Conservation (phyloP, 2,113 vertebrate genomes). For the Myrmophylax atrothorax region DNA sequence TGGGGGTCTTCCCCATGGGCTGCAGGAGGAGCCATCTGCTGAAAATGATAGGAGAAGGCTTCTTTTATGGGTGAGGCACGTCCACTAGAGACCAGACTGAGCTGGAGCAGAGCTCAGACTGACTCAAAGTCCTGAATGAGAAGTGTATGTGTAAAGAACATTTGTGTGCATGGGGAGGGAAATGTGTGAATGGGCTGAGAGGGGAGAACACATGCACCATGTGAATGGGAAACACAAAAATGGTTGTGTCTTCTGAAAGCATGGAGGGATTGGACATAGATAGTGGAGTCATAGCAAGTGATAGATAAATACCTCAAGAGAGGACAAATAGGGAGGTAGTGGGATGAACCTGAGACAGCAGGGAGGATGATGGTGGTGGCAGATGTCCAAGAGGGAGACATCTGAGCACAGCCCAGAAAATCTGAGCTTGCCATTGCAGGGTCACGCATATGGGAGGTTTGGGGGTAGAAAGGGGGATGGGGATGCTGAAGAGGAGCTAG, state of each 20-base stretch:
- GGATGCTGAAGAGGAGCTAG: not conserved
- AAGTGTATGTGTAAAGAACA: not conserved
- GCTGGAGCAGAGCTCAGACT: not conserved
- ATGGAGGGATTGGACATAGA: not conserved
- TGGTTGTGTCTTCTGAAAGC: not conserved
- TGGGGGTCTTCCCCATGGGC: not conserved
- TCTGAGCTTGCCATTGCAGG: not conserved
- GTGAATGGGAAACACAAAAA: not conserved
- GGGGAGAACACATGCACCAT: not conserved
- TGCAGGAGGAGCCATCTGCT: not conserved
- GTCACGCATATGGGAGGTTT: not conserved
- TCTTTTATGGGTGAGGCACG: not conserved
- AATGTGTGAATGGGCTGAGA: fast-evolving
- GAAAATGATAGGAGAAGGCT: not conserved
- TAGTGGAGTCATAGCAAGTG: not conserved
- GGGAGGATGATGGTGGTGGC: not conserved
- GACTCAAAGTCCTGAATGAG: not conserved
- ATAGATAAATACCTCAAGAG: not conserved
- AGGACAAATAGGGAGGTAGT: not conserved
- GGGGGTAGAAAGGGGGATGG: not conserved
- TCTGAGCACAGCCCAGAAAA: not conserved
- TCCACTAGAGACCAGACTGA: not conserved
- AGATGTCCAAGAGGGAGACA: not conserved
- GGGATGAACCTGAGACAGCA: not conserved
- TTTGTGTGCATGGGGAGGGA: not conserved